Evolutionary conservation across 2,113 vertebrate genomes (phyloP).

Genomic region (Ovis canadensis): DNA sequence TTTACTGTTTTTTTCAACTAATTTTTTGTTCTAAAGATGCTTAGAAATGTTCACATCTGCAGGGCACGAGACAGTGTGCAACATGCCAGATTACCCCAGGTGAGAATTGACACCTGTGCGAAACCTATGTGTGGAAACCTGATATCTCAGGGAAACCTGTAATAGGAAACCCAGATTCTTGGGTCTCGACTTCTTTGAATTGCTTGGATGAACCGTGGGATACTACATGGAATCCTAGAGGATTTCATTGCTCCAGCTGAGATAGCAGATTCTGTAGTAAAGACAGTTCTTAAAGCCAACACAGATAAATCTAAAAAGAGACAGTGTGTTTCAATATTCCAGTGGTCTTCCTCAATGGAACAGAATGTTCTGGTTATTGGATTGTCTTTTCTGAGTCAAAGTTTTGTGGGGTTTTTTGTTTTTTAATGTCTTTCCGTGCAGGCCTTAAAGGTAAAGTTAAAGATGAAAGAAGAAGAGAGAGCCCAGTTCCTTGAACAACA

Average conservation of each 20-base stretch:
- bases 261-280: not conserved
- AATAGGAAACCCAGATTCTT: not conserved
- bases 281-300: not conserved
- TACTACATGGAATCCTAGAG: not conserved
- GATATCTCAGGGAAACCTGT: not conserved
- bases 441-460: slow-evolving; percentile 71
- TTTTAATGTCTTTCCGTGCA: slow-evolving; percentile 46
- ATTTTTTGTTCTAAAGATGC: not conserved
- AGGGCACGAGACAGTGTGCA: not conserved
- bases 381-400: not conserved
- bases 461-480: slow-evolving; percentile 57
- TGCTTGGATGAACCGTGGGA: not conserved
- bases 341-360: not conserved
- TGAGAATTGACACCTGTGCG: not conserved
- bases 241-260: not conserved
- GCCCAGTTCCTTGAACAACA: slow-evolving; percentile 71
- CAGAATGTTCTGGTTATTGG: not conserved
- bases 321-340: not conserved
- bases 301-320: not conserved
- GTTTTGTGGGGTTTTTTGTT: not conserved
- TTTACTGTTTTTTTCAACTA: not conserved
- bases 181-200: not conserved
- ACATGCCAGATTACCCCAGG: not conserved
- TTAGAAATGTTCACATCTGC: not conserved
- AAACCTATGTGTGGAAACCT: not conserved